Conservation (phyloP, 2,888 invertebrate genomes). For the Fragum fragum region DNA sequence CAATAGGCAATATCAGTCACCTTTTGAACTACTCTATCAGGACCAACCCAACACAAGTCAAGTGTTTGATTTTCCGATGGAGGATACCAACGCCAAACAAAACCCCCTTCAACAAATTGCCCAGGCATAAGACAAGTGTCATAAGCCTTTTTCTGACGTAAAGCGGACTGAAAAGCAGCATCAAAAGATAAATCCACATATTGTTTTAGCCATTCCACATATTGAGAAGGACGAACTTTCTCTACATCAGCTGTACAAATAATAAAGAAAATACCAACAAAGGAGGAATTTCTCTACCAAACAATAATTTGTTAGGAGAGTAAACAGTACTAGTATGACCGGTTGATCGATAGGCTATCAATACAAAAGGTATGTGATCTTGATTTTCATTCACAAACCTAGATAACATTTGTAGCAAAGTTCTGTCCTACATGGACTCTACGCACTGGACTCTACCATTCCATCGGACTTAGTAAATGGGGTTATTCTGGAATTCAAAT, state of each 20-base stretch:
- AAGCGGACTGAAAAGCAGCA: no score
- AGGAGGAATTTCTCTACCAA: no score
- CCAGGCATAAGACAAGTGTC: conserved; percentile 28
- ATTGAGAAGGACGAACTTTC: no score
- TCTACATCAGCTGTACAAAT: no score
- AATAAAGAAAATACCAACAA: conserved; percentile 86
- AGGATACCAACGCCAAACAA: conserved; percentile 55
- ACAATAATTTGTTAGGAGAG: conserved; percentile 74
- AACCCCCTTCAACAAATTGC: conserved; percentile 5
- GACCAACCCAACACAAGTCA: conserved; percentile 49
- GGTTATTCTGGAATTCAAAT: no score
- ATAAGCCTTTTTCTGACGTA: conserved; percentile 40
- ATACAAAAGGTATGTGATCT: conserved; percentile 38
- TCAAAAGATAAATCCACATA: no score
- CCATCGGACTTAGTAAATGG: no score
- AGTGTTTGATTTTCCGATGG: conserved; percentile 35
- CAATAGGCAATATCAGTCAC: conserved; percentile 28
- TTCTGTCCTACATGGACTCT: conserved; percentile 38
- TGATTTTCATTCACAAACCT: conserved; percentile 44
- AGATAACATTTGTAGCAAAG: conserved; percentile 35
- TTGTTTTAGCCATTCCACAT: no score
- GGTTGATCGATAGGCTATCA: conserved; percentile 51
- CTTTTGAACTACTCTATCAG: conserved; percentile 35
- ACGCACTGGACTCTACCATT: no score
- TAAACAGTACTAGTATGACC: conserved; percentile 42